Evolutionary conservation across 2,888 invertebrate genomes (phyloP).

Genomic region (Mechanitis mazaeus): DNA sequence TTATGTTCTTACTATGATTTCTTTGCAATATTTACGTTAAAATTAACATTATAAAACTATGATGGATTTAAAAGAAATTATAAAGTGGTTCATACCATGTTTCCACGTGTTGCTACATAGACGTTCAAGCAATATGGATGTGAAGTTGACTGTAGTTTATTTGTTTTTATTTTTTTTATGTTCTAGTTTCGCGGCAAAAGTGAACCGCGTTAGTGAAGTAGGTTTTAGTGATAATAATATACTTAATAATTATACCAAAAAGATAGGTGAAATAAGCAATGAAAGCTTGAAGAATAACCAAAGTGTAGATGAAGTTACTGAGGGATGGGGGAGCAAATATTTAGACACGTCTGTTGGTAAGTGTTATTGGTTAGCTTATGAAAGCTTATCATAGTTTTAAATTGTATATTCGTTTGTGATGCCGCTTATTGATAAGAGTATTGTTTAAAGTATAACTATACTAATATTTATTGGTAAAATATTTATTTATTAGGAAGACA

Average conservation of each 20-base stretch:
- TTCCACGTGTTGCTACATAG: constrained; percentile 55
- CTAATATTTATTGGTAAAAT: too few relatives aligned
- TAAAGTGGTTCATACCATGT: constrained; percentile 71
- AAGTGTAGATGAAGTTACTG: constrained; percentile 14
- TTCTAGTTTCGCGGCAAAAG: constrained; percentile 42
- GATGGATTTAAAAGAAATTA: constrained; percentile 71
- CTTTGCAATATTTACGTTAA: constrained; percentile 18
- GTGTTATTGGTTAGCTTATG: constrained; percentile 6
- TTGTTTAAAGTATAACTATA: too few relatives aligned
- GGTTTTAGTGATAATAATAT: constrained; percentile 33
- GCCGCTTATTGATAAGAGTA: too few relatives aligned
- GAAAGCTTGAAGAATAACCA: constrained; percentile 18
- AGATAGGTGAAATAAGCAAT: constrained; percentile 41
- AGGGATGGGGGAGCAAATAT: background rate
- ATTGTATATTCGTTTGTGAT: too few relatives aligned
- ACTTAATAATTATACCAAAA: constrained; percentile 38
- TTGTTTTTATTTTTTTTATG: constrained; percentile 57
- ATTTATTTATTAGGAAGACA: too few relatives aligned
- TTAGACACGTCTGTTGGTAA: constrained; percentile 22
- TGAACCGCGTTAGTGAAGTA: constrained; percentile 38
- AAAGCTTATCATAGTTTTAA: too few relatives aligned
- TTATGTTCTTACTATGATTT: constrained; percentile 18
- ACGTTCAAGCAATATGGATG: constrained; percentile 40
- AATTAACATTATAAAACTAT: constrained; percentile 32
- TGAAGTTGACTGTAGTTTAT: constrained; percentile 42